Conservation (phyloP, 2,888 invertebrate species). For the Thera britannica region DNA sequence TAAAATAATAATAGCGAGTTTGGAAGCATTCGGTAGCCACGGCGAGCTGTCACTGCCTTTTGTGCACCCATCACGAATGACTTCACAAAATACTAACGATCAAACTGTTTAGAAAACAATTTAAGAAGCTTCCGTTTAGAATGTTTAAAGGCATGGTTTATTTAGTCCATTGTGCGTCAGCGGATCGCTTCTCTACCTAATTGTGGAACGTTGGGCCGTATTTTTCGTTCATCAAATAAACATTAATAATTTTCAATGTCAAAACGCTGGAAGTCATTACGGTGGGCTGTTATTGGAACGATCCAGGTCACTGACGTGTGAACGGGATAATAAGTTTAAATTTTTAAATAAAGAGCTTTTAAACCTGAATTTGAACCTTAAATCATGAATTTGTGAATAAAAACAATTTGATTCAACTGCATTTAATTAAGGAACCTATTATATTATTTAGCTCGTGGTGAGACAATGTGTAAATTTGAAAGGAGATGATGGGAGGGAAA, state of each 20-base stretch:
- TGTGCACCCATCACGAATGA: constrained; percentile 60
- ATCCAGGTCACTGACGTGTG: constrained; percentile 51
- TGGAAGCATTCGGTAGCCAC: constrained; percentile 48
- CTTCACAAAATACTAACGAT: constrained; percentile 68
- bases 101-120: constrained; percentile 80
- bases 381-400: neutral
- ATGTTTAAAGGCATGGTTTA: constrained; percentile 69
- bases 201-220: constrained; percentile 52
- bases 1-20: constrained; percentile 36
- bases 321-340: constrained; percentile 29
- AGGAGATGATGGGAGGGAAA: too few relatives aligned
- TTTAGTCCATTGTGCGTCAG: constrained; percentile 73
- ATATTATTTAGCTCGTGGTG: neutral
- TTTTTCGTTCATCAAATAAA: constrained; percentile 70
- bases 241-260: constrained; percentile 63
- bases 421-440: neutral
- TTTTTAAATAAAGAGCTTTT: constrained; percentile 1
- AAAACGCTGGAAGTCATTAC: constrained; percentile 57
- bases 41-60: constrained; percentile 48
- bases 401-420: constrained; percentile 5
- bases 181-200: constrained; percentile 73
- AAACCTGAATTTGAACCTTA: too few relatives aligned
- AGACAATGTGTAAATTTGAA: too few relatives aligned
- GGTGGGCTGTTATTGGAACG: constrained; percentile 55
- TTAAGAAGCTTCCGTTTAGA: constrained; percentile 79